These are phyloP conservation scores for Rotaria macrura DNA, from an alignment of 2,888 invertebrate genomes.

Conservation along the genomic window DNA sequence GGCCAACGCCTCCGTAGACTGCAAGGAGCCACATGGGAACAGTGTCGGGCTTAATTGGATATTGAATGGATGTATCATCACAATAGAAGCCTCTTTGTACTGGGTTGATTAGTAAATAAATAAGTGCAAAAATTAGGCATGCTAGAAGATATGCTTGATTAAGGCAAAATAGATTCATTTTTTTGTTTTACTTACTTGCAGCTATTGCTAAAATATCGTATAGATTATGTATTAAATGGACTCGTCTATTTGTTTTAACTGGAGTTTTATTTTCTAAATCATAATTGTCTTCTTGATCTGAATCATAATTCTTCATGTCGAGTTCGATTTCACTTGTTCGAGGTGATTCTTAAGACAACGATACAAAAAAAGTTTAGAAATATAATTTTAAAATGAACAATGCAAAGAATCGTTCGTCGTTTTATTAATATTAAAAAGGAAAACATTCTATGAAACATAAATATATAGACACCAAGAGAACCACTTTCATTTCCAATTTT, in stretches of 20 bases:
- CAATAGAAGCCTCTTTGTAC: conserved; percentile 21
- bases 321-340: background rate
- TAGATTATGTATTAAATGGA: background rate
- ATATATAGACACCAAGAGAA: too few relatives aligned
- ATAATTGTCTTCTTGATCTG: background rate
- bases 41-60: conserved; percentile 26
- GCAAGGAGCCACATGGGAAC: conserved; percentile 26
- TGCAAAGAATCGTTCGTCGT: too few relatives aligned
- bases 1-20: conserved; percentile 20
- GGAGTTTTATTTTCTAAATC: background rate
- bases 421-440: too few relatives aligned
- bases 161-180: background rate
- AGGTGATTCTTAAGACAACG: background rate
- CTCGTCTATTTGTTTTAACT: background rate
- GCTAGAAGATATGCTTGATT: background rate
- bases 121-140: conserved; percentile 15
- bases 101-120: conserved; percentile 24
- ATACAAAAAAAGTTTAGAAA: too few relatives aligned
- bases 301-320: background rate
- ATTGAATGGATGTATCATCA: conserved; percentile 26
- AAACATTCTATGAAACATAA: too few relatives aligned
- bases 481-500: too few relatives aligned
- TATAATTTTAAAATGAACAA: too few relatives aligned
- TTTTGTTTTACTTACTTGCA: background rate
- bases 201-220: background rate